Base-by-base conservation (phyloP, 2,888 invertebrate genomes). In the Himalopsyche anomala region DNA sequence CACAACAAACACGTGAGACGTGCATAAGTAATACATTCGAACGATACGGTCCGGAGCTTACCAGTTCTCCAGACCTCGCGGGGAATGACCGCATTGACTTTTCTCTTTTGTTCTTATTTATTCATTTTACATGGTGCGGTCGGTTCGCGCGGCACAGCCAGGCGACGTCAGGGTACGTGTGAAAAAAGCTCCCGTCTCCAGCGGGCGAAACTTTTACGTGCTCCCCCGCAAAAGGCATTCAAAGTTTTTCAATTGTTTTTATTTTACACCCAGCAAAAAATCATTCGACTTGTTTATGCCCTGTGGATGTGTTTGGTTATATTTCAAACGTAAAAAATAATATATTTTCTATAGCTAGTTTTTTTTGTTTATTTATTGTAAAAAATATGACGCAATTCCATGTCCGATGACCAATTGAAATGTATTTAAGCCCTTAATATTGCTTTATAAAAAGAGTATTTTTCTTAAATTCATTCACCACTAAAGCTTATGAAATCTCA, bases 81-180 rank as follows among this genome's bases (percentile, higher is more conserved):
- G 85, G 87, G 83, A 85, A 87, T 87, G 87, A 87, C 87, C 87
- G 56, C 84, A 84, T 84, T 74, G 84, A 82, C 74, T 85, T 54
- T 74, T 69, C 81, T 69, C 45, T 38, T 15, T 74, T 81, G 40
- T 45, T 55, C 54, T 87, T 56, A 83, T 83, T 85, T 83, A 84
- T 87, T 82, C 86, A 84, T 83, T 83, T 74, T 74, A 62, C 62
- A 62, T 62, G 62, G 8, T 28, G 62, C 62, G 62, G 62, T 62
- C 11, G n/a, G 62, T 62, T 62, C 62, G 15, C 62, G 28, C 62
- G 62, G 62, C 62, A 28, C 62, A 28, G 62, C 19, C 62, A n/a
- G 62, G 62, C 62, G 62, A 51, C 62, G 62, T 28, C 2, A 62
- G 19, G 19, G n/a, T 62, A 62, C 62, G 62, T 62, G 62, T 28